Base-by-base conservation (phyloP, 2,888 invertebrate genomes). In the Chymomyza amoena region DNA sequence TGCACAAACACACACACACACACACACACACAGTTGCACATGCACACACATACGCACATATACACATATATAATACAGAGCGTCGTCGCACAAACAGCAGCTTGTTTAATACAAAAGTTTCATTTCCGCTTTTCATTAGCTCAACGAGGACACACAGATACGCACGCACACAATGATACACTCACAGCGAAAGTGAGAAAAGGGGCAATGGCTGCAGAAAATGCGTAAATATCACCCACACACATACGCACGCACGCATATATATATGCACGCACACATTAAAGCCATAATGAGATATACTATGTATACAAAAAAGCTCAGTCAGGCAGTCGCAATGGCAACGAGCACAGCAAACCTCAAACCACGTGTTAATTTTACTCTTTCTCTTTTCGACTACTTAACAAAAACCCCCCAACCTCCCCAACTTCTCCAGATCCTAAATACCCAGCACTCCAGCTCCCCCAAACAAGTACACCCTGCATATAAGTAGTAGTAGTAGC, bases 51-150 rank as follows among this genome's bases (percentile, higher is more conserved):
- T 39, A 67, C 52, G 7, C 18, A 64, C 61, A 73, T 52, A 60
- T 56, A 56, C 57, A 67, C 60, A 65, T 10, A 51, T 18, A 25
- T 13, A 54, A 2, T 28, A 16, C 52, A 65, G 39, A 45, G 51
- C 25, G 51, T 51, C 25, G 51, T 51, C 51, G 57, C 73, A 62
- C 68, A 68, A 52, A 39, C 69, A 63, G 72, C 72, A 68, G 72
- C 75, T 75, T 80, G 87, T 86, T 86, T 84, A 82, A 84, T 86
- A 84, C 87, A 84, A 84, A 84, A 86, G 84, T 84, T 85, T 84
- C 87, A 85, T 85, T 85, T 85, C 87, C 85, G 85, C 83, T 87
- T 87, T 85, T 87, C 87, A 85, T 85, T 85, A 85, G 85, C 85
- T 82, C 80, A 73, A 76, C 75, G 81, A 84, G 71, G 84, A 85